Percentiles rank a stretch among this genome's conserved stretches.
Conservation (phyloP, 2,113 vertebrate species). For the Pampusana beccarii region DNA sequence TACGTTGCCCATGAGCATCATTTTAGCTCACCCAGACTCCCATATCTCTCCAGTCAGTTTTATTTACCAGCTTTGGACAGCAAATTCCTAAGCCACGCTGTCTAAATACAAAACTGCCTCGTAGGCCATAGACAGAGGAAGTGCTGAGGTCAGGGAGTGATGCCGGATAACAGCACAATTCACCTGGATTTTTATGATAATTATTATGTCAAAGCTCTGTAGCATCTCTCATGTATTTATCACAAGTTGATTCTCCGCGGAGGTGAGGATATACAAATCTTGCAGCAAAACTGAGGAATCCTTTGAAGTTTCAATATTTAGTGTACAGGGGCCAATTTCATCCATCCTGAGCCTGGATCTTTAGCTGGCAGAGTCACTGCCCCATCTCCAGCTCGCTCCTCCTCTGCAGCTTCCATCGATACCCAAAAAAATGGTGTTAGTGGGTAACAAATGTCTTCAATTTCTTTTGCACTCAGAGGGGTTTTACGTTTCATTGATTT, state of each 20-base stretch:
- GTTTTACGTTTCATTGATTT: not conserved
- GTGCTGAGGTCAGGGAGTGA: not conserved
- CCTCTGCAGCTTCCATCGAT: not conserved
- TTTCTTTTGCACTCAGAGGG: not conserved
- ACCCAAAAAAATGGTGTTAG: not conserved
- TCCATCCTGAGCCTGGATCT: not conserved
- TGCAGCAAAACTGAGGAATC: not conserved
- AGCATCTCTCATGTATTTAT: not conserved
- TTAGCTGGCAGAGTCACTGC: not conserved
- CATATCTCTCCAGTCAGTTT: not conserved
- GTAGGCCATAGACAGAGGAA: fast-evolving
- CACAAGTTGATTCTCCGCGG: not conserved
- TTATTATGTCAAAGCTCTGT: not conserved
- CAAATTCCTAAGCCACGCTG: not conserved
- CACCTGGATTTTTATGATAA: not conserved
- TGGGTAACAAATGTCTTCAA: not conserved
- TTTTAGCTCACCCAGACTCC: not conserved
- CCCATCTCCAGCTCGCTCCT: fast-evolving
- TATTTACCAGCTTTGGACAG: not conserved
- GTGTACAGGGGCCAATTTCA: not conserved
- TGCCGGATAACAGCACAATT: not conserved
- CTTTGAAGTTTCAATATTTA: not conserved
- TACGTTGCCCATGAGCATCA: not conserved
- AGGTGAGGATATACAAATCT: not conserved
- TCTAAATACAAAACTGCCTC: not conserved